Evolutionary conservation across 23 tunicate genomes (phyloP).

Genomic region (Oikopleura vanhoeffeni): DNA sequence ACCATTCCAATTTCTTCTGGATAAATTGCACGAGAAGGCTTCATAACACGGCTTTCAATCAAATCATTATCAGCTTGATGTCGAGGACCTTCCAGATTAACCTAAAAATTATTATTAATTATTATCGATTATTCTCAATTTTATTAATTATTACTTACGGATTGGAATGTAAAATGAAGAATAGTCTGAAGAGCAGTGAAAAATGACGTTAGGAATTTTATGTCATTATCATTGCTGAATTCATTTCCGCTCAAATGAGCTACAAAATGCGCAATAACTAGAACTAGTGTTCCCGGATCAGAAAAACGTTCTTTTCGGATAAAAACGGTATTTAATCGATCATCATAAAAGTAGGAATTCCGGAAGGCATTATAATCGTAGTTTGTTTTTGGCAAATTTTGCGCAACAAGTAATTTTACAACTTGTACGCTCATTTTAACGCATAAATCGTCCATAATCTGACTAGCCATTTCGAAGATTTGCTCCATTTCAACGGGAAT

Average conservation of each 20-base stretch:
- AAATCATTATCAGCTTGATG: background rate
- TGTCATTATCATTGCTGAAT: background rate
- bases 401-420: background rate
- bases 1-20: background rate
- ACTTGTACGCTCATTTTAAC: background rate
- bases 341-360: background rate
- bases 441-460: background rate
- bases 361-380: background rate
- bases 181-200: background rate
- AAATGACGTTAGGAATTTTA: background rate
- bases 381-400: background rate
- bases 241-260: conserved; percentile 2
- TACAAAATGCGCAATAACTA: conserved; percentile 3
- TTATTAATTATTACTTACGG: background rate
- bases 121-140: background rate
- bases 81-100: background rate
- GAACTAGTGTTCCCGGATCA: background rate
- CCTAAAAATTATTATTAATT: background rate
- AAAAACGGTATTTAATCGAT: background rate
- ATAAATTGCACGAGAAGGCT: background rate
- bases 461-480: background rate
- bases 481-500: background rate
- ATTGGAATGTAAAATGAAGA: background rate
- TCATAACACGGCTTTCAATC: background rate
- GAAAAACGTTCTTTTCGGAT: background rate